Conservation (phyloP, 2,113 vertebrate genomes). For the Corythornis madagascariensis region DNA sequence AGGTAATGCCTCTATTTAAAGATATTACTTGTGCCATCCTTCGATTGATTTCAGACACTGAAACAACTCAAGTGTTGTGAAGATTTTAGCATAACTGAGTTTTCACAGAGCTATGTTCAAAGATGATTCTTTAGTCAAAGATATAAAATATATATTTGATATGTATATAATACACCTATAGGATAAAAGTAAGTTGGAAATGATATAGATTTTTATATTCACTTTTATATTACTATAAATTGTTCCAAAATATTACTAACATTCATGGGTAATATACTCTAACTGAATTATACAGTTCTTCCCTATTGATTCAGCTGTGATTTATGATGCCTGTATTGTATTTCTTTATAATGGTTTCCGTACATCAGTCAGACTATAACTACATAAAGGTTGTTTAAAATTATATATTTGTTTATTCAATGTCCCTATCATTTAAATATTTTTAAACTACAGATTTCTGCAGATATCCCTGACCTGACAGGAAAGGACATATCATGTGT, state of each 20-base stretch:
- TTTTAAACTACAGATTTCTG: neutral
- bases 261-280: neutral
- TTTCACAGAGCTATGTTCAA: neutral
- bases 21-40: neutral
- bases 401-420: neutral
- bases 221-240: neutral
- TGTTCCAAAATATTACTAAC: neutral
- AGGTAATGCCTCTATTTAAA: slow-evolving; percentile 74
- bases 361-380: neutral
- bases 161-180: neutral
- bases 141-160: neutral
- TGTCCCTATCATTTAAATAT: neutral
- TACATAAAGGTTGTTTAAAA: neutral
- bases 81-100: neutral
- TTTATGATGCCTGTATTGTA: neutral
- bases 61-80: neutral
- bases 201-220: neutral
- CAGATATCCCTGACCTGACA: neutral
- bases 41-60: neutral
- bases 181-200: neutral
- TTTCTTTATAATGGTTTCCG: neutral
- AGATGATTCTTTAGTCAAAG: neutral
- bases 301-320: neutral
- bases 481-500: neutral
- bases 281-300: neutral